Evolutionary conservation across 2,113 vertebrate species (phyloP), one percentile per base, ranked within the genome.

Genomic region (Neogale vison): DNA sequence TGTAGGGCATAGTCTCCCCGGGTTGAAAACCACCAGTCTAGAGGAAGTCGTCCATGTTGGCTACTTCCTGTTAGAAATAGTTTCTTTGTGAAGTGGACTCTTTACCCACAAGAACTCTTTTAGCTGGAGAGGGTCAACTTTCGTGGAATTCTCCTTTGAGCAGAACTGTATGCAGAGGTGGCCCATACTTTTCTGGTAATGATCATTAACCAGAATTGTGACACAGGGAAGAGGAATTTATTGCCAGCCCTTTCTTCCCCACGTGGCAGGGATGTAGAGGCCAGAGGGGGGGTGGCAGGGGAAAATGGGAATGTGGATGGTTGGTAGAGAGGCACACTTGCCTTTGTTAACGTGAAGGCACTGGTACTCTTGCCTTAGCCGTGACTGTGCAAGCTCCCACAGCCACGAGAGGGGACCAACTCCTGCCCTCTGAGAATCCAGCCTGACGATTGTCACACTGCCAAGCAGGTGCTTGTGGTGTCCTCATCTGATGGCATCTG

Each of bases 261-360:
- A 42, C 3, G 3, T 59, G 50, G 6, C 26, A 20, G 80, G 11
- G 39, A 17, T 0, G 0, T 24, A 50, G 81, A n/a, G 18, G 4
- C 55, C 9, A 7, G 50, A 36, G 18, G 57, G 29, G 29, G 31
- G 84, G n/a, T n/a, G 23, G 47, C 7, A 59, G 45, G 55, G 76
- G 52, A 61, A 57, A 50, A 20, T 50, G 45, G 45, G 4, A 0
- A 52, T 13, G 24, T 34, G 31, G 21, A 36, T 3, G 4, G 45
- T 14, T 29, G 4, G 1, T 1, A 36, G 42, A 21, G 59, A 71
- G 5, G 34, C 15, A 6, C 3, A 1, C 29, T 4, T 12, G 3
- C 34, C 67, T 6, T 69, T 6, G 14, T 6, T 4, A 0, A 13
- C 3, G 23, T 17, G 1, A 0, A 59, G 61, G 29, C 26, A 17